Conservation (phyloP, 2,888 invertebrate species). For the Pseudococcus viburni region DNA sequence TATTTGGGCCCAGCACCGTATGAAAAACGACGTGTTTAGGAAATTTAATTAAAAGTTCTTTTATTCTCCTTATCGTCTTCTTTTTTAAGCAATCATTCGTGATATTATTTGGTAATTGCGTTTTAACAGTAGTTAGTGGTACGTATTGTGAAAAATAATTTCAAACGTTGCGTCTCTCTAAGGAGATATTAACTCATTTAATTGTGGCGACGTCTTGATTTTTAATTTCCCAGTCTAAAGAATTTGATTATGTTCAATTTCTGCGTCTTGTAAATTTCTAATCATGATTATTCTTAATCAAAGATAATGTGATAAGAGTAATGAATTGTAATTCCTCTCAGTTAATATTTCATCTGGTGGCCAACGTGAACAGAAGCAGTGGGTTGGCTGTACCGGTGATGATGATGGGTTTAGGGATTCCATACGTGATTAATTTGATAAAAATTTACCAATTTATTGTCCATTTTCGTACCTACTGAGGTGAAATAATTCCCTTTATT, state of each 20-base stretch:
- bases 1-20: not conserved
- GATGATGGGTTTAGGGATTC: no score
- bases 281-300: not conserved
- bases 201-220: not conserved
- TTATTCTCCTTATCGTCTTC: not conserved
- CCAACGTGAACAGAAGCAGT: not conserved
- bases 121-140: not conserved
- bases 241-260: not conserved
- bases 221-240: not conserved
- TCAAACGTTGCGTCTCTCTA: not conserved
- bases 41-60: not conserved
- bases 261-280: not conserved
- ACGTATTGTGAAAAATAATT: not conserved
- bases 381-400: not conserved
- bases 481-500: no score
- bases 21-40: not conserved
- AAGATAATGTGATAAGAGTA: not conserved
- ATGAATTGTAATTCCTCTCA: not conserved
- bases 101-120: conserved; percentile 13
- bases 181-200: not conserved
- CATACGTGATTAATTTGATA: no score
- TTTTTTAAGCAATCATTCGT: conserved; percentile 8
- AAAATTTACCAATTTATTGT: no score
- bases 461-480: no score
- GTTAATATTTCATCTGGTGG: not conserved